Conservation (phyloP, 2,888 invertebrate species). For the Volucella zonaria region DNA sequence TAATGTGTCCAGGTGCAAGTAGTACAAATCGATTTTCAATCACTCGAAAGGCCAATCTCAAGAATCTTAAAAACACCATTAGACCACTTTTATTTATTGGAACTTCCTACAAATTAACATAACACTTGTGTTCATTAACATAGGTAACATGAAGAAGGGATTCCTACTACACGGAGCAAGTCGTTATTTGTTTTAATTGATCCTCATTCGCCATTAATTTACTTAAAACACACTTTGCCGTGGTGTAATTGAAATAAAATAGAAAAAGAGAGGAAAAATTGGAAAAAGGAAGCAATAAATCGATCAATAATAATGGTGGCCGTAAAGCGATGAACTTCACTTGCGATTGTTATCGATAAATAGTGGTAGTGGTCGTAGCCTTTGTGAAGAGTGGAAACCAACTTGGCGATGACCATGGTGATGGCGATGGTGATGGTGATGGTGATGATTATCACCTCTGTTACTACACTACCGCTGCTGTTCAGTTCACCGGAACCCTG, state of each 20-base stretch:
- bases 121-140: constrained; percentile 60
- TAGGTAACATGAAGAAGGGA: constrained; percentile 20
- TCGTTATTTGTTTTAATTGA: constrained; percentile 12
- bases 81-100: too few species aligned
- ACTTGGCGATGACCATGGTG: too few species aligned
- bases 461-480: constrained; percentile 23
- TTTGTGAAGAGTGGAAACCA: constrained; percentile 34
- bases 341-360: constrained; percentile 54
- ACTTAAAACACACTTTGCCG: background rate
- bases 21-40: too few species aligned
- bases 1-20: too few species aligned
- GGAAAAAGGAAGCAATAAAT: constrained; percentile 66
- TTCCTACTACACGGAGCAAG: background rate
- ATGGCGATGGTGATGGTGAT: constrained; percentile 2
- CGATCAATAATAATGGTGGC: constrained; percentile 47
- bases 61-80: too few species aligned
- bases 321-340: constrained; percentile 53
- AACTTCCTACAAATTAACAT: background rate
- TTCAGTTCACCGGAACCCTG: constrained; percentile 20
- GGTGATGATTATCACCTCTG: constrained; percentile 56
- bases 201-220: constrained; percentile 22
- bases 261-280: constrained; percentile 6
- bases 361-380: constrained; percentile 8
- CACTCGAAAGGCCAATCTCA: too few species aligned
- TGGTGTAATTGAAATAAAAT: background rate